Evolutionary conservation across 1,140 invertebrate genomes (phyloP).

Genomic region (Cardiocondyla obscurior): DNA sequence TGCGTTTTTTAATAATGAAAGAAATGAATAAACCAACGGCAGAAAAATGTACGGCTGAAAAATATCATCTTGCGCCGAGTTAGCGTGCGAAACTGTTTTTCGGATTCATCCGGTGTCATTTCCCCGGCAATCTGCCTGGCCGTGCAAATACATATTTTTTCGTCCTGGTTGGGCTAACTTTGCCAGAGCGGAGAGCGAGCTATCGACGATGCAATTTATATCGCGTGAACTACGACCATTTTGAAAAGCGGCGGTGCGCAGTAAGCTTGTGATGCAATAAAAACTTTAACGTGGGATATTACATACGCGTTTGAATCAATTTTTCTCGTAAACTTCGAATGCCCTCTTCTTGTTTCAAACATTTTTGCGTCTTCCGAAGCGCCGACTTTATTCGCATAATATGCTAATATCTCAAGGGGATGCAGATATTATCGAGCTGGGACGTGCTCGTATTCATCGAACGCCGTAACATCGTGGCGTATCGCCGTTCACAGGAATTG

Average conservation of each 20-base stretch:
- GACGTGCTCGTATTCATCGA: conserved; percentile 31
- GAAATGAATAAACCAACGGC: conserved; percentile 28
- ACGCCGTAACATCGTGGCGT: conserved; percentile 21
- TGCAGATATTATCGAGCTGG: conserved; percentile 30
- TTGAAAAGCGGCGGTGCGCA: conserved; percentile 27
- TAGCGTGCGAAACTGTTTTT: conserved; percentile 37
- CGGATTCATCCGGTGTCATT: conserved; percentile 41
- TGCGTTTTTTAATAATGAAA: conserved; percentile 20
- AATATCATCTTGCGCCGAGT: conserved; percentile 46
- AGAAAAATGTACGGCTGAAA: background rate
- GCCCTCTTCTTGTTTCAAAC: conserved; percentile 9
- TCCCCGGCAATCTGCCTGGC: conserved; percentile 24
- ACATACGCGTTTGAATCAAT: conserved; percentile 41
- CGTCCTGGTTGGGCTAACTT: conserved; percentile 36
- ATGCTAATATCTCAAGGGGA: conserved; percentile 48
- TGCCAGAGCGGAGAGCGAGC: conserved; percentile 22
- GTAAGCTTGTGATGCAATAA: conserved; percentile 35
- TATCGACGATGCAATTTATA: conserved; percentile 53
- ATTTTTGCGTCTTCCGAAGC: conserved; percentile 7
- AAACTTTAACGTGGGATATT: conserved; percentile 42
- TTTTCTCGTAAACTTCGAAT: conserved; percentile 17
- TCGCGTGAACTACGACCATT: conserved; percentile 46
- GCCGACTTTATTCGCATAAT: conserved; percentile 43
- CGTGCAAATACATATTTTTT: conserved; percentile 50
- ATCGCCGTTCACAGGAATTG: conserved; percentile 41